A percentile compares a stretch with the other conserved stretches of the same genome.
phyloP scores from a whole-genome alignment of 2,113 vertebrate species.

The Phocoena sinus region DNA sequence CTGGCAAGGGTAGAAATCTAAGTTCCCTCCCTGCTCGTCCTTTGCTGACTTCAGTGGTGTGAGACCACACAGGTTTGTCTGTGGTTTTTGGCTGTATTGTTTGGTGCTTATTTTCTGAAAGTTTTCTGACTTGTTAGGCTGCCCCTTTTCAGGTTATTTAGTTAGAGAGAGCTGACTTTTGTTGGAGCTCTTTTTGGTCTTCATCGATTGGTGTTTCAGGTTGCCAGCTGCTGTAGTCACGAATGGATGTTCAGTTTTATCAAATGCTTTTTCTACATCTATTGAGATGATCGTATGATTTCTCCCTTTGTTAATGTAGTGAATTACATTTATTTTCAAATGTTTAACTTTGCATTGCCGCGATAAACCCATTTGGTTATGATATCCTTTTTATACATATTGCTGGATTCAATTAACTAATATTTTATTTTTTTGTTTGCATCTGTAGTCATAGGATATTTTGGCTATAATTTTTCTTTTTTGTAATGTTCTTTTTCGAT shows the following conservation, averaged over 20 bases:
- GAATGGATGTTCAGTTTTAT: constrained; percentile 27
- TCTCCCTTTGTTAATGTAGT: not conserved
- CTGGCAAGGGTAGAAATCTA: not conserved
- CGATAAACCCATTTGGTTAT: not conserved
- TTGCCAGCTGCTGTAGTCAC: not conserved
- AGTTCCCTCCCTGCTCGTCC: not conserved
- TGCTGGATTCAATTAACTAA: not conserved
- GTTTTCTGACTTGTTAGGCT: not conserved
- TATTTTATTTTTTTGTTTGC: constrained; percentile 8
- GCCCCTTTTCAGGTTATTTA: not conserved
- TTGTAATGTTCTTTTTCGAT: constrained; percentile 1
- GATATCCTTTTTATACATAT: not conserved
- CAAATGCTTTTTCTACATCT: not conserved
- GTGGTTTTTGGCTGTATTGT: not conserved
- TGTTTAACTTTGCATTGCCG: constrained; percentile 8
- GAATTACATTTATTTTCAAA: constrained; percentile 23
- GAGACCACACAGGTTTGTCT: not conserved
- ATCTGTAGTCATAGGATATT: not conserved
- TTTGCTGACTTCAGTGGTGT: not conserved
- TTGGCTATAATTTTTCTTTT: not conserved
- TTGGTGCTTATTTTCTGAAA: not conserved
- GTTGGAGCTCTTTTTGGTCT: not conserved
- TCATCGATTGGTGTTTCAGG: not conserved
- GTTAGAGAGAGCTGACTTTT: not conserved
- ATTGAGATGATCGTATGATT: not conserved